Percentiles rank a stretch among this genome's conserved stretches.
Evolutionary conservation across 92 coral and sea anemone species (phyloP).

Genomic region (Galaxea fascicularis): DNA sequence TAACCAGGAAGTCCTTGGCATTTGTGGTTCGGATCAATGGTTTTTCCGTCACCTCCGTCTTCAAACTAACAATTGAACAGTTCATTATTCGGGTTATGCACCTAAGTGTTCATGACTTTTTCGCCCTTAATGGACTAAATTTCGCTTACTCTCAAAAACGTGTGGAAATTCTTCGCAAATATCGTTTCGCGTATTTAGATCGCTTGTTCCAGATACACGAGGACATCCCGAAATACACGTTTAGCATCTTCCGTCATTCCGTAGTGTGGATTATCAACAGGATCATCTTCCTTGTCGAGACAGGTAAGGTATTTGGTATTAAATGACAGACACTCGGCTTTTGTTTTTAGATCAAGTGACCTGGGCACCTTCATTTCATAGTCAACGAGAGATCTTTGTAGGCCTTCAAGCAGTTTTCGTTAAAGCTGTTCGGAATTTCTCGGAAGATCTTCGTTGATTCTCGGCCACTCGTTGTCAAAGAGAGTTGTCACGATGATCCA

Average conservation of each 20-base stretch:
- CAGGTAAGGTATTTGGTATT: constrained; percentile 6
- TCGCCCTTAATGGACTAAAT: constrained; percentile 2
- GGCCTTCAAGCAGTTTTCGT: not conserved
- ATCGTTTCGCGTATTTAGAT: constrained; percentile 11
- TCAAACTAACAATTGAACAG: constrained; percentile 35
- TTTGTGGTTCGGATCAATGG: constrained; percentile 36
- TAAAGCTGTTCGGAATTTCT: too few relatives aligned
- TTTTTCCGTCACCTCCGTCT: constrained; percentile 20
- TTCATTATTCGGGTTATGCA: constrained; percentile 23
- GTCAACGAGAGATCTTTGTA: not conserved
- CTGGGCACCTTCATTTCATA: not conserved
- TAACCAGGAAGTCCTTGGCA: constrained; percentile 28
- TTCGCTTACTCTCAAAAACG: not conserved
- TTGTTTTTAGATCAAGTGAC: not conserved
- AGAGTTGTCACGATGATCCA: too few relatives aligned
- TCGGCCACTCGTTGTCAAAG: too few relatives aligned
- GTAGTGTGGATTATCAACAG: constrained; percentile 22
- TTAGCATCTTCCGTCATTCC: constrained; percentile 39
- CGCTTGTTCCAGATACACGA: constrained; percentile 18
- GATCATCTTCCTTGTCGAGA: constrained; percentile 25
- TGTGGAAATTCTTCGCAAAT: constrained; percentile 17
- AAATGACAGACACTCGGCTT: not conserved
- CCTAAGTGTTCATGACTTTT: constrained; percentile 12
- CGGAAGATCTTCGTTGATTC: too few relatives aligned
- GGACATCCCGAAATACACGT: not conserved